Evolutionary conservation across 2,888 invertebrate genomes (phyloP), one percentile per base, ranked within the genome.

Genomic region (Theristus sp.): DNA sequence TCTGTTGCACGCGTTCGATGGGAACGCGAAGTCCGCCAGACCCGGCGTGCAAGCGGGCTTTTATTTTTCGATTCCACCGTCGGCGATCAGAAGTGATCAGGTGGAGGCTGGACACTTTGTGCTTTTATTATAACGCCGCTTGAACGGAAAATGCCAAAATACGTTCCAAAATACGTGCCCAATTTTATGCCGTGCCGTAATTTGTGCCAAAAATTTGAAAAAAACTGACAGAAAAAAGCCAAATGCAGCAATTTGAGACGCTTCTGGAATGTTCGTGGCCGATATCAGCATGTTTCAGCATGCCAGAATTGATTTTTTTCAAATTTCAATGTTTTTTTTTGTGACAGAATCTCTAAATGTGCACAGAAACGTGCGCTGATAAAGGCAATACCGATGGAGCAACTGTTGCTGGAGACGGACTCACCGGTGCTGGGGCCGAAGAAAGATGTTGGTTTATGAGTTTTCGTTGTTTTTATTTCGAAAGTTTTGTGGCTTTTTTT

Each of bases 1-100:
- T 1, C 66, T 76, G 38, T 65, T 78, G 55, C 78, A 78, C 68
- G 77, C 77, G 1, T 78, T 77, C 68, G 75, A 75, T 66, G 78
- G 77, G 1, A 70, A 68, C 60, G 68, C 70, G 1, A 71, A 74
- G 22, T 70, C 71, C 24, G 77, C 75, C 1, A 63, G 71, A 66
- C 67, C 70, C 49, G 78, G 74, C 3, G 73, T 74, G 0, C 64
- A 70, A 58, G 67, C 67, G 20, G 78, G 77, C 0, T 77, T 71
- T 64, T 75, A 68, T 64, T 77, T 78, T 66, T 76, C 76, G 17
- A 69, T 78, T 26, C 76, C 78, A 6, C 77, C 78, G 0, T 72
- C 71, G 20, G 68, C 72, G 24, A 65, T 73, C 2, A 24, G 25
- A n/a, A 52, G 25, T 52, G 25, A 25, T 25, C n/a, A 25, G 52